A percentile compares a stretch with the other conserved stretches of the same genome.
These are phyloP conservation scores for Bergia sp. DNA, from an alignment of 92 coral and sea anemone genomes.

Conservation along the genomic window DNA sequence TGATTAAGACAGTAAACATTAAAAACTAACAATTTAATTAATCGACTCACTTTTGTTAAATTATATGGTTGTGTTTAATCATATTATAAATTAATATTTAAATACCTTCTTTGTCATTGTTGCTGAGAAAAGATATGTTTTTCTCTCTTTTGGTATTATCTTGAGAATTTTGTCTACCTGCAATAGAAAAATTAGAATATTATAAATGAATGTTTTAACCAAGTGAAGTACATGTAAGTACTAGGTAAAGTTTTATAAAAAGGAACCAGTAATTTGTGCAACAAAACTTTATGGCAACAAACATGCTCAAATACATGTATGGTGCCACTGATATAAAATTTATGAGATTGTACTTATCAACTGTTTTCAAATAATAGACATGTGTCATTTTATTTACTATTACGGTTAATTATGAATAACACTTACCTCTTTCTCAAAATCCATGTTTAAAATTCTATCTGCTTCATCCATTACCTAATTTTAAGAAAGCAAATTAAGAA, in stretches of 20 bases:
- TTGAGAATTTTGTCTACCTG: constrained; percentile 95
- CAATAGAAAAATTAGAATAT: not conserved
- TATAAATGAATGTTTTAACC: not conserved
- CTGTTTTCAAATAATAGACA: not conserved
- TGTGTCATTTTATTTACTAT: not conserved
- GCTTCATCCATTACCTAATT: constrained; percentile 97
- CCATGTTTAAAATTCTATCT: constrained; percentile 96
- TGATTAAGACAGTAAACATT: no score
- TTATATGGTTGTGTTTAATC: no score
- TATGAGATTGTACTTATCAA: no score
- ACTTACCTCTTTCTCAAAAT: constrained; percentile 92
- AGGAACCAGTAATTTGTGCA: no score
- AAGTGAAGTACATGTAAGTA: not conserved
- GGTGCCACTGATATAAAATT: no score
- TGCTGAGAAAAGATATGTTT: constrained; percentile 94
- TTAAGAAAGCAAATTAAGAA: not conserved
- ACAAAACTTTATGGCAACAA: no score
- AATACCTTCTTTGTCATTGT: constrained; percentile 96
- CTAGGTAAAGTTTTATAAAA: no score
- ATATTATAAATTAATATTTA: not conserved
- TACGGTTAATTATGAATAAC: not conserved
- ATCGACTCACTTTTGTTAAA: no score
- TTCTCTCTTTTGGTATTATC: constrained; percentile 93
- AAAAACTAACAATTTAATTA: not conserved
- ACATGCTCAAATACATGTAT: no score